Evolutionary conservation across 2,888 invertebrate genomes (phyloP).

Genomic region (Drosophila mimica): DNA sequence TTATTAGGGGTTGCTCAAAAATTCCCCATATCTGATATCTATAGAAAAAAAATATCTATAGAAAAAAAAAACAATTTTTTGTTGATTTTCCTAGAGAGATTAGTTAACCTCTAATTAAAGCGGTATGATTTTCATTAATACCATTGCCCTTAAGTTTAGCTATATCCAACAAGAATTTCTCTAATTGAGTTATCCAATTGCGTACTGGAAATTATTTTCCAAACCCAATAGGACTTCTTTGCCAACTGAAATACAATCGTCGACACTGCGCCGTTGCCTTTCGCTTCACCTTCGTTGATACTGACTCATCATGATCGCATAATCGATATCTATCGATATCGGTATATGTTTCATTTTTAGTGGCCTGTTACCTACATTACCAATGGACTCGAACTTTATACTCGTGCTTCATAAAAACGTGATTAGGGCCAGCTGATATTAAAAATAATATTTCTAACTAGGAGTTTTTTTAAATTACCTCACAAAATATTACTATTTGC

Average conservation of each 20-base stretch:
- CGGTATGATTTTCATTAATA: neutral
- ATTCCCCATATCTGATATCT: neutral
- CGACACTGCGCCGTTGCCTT: neutral
- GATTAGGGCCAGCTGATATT: neutral
- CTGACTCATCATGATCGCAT: neutral
- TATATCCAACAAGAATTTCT: neutral
- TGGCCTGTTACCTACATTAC: neutral
- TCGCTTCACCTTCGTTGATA: neutral
- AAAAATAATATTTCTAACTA: neutral
- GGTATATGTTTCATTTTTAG: neutral
- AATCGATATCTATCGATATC: neutral
- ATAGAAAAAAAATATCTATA: neutral
- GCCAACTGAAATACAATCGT: too few relatives aligned
- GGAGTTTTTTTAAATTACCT: neutral
- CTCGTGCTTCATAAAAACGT: neutral
- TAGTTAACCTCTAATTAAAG: too few relatives aligned
- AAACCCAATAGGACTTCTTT: neutral
- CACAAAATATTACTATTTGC: neutral
- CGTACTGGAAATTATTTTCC: neutral
- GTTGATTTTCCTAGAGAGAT: too few relatives aligned
- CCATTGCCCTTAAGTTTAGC: too few relatives aligned
- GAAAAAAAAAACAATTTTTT: neutral
- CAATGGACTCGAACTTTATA: neutral
- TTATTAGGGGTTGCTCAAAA: neutral
- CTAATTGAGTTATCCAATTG: neutral